These are phyloP conservation scores for Pungitius pungitius DNA, from an alignment of 2,113 vertebrate species.

Conservation along the genomic window DNA sequence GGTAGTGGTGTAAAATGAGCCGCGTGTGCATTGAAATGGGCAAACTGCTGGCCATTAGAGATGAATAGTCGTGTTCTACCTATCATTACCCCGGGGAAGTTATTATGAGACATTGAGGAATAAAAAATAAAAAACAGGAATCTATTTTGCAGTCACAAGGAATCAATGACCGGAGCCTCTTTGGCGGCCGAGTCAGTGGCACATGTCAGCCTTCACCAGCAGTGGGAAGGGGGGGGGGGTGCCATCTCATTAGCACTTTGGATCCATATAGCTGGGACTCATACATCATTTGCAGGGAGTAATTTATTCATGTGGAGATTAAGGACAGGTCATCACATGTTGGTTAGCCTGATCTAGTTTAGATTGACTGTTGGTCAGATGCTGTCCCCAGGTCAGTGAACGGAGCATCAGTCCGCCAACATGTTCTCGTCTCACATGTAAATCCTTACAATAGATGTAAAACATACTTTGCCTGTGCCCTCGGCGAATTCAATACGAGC, in stretches of 20 bases:
- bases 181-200: slow-evolving; percentile 57
- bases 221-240: slow-evolving; percentile 8
- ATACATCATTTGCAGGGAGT: slow-evolving; percentile 60
- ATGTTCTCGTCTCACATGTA: neutral
- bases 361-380: slow-evolving; percentile 13
- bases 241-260: slow-evolving; percentile 62
- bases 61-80: slow-evolving; percentile 52
- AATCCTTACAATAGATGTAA: neutral
- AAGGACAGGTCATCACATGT: slow-evolving; percentile 5
- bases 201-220: slow-evolving; percentile 43
- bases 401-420: neutral
- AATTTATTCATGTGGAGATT: slow-evolving; percentile 15
- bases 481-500: neutral
- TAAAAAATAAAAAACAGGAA: neutral
- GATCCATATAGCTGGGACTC: slow-evolving; percentile 57
- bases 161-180: slow-evolving; percentile 56
- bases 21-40: slow-evolving; percentile 22
- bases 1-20: slow-evolving; percentile 34
- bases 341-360: slow-evolving; percentile 1
- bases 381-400: slow-evolving; percentile 1
- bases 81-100: slow-evolving; percentile 58
- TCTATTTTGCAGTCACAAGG: slow-evolving; percentile 47
- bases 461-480: neutral
- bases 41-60: slow-evolving; percentile 50
- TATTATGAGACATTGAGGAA: slow-evolving; percentile 40